phyloP scores from a whole-genome alignment of 2,113 vertebrate species.

The Notarius lentiginosus region DNA sequence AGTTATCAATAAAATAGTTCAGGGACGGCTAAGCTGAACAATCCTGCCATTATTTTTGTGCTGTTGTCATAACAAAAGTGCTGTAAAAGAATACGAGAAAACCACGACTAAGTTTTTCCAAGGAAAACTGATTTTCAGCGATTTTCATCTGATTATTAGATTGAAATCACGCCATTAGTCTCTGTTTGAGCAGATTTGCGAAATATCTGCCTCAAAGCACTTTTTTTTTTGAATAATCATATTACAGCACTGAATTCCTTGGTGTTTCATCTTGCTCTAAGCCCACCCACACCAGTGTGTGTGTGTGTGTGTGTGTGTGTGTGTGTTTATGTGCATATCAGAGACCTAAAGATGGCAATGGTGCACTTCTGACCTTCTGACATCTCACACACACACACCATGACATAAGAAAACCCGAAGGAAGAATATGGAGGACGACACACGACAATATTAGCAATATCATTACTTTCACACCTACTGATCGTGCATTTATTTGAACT shows the following conservation, averaged over 20 bases:
- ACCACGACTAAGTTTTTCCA: background rate
- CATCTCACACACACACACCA: background rate
- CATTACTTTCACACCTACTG: background rate
- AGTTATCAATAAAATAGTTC: background rate
- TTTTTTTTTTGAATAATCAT: background rate
- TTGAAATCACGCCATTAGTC: background rate
- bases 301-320: background rate
- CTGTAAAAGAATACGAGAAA: background rate
- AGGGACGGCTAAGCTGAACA: background rate
- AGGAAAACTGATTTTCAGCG: background rate
- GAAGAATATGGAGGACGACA: background rate
- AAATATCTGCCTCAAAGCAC: background rate
- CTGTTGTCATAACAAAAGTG: background rate
- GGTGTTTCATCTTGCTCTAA: background rate
- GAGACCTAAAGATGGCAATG: constrained; percentile 3
- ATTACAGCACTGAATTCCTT: background rate
- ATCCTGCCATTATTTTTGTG: background rate
- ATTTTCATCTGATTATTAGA: constrained; percentile 4
- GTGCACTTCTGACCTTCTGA: background rate
- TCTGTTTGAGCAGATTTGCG: constrained; percentile 1
- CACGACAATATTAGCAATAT: background rate
- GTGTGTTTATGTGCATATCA: background rate
- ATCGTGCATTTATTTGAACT: background rate
- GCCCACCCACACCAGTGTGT: background rate
- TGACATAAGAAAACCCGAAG: background rate